Conservation (phyloP, 2,113 vertebrate species). For the Chaetops frenatus region DNA sequence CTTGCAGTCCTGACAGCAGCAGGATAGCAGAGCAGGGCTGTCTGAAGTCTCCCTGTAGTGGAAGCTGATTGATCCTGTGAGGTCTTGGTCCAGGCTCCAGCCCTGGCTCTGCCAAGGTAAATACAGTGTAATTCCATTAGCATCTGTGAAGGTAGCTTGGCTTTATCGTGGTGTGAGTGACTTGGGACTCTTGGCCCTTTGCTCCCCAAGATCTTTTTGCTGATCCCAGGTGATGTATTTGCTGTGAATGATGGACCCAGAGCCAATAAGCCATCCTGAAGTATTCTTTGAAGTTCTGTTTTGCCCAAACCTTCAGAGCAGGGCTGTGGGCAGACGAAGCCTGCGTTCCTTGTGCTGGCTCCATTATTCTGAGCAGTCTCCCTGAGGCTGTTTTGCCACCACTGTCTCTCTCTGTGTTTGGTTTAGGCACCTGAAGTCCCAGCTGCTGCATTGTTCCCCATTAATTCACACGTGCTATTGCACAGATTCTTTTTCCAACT, state of each 20-base stretch:
- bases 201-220: not conserved
- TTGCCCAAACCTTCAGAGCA: not conserved
- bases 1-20: not conserved
- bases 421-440: not conserved
- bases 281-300: not conserved
- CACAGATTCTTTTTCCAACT: not conserved
- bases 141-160: not conserved
- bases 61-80: conserved; percentile 41
- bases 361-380: not conserved
- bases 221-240: not conserved
- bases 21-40: not conserved
- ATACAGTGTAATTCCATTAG: not conserved
- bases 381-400: not conserved
- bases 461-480: not conserved
- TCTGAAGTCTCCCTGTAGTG: not conserved
- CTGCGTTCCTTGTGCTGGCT: not conserved
- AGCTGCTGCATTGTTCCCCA: not conserved
- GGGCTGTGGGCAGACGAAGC: not conserved
- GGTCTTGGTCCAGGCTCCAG: not conserved
- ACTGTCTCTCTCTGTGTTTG: not conserved
- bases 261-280: conserved; percentile 48
- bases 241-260: not conserved
- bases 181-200: not conserved
- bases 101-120: conserved; percentile 1
- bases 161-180: conserved; percentile 10